phyloP scores from a whole-genome alignment of 1,140 invertebrate genomes.

The Heliothis subflexa region DNA sequence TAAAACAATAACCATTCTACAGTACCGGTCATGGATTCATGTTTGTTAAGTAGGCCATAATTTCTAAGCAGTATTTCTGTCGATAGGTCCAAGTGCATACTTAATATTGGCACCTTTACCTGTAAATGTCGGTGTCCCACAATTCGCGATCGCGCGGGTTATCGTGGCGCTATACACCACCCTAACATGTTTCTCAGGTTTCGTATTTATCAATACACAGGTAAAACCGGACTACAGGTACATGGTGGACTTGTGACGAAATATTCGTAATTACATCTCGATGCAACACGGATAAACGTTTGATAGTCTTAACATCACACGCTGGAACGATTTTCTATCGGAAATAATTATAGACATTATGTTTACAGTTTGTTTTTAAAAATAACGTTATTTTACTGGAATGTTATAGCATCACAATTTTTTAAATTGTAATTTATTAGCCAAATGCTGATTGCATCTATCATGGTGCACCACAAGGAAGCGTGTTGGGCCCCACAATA shows the following conservation, averaged over 20 bases:
- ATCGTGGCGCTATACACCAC: slow-evolving; percentile 18
- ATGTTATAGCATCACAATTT: not conserved
- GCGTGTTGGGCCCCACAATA: not conserved
- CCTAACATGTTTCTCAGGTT: slow-evolving; percentile 43
- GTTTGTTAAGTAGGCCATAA: not conserved
- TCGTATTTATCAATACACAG: slow-evolving; percentile 36
- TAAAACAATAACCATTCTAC: too few relatives aligned
- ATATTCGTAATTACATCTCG: slow-evolving; percentile 15
- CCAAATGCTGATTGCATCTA: not conserved
- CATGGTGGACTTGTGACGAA: slow-evolving; percentile 18
- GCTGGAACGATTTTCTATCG: not conserved
- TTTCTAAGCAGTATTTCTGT: not conserved
- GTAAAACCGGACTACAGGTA: slow-evolving; percentile 33
- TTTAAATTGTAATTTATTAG: not conserved
- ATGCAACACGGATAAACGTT: not conserved
- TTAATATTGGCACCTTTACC: not conserved
- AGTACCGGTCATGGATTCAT: too few relatives aligned
- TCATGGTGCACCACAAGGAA: not conserved
- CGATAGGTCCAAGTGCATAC: not conserved
- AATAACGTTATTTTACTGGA: not conserved
- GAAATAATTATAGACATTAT: not conserved
- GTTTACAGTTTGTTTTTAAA: not conserved
- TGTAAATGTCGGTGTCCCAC: too few relatives aligned
- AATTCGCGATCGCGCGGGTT: slow-evolving; percentile 8
- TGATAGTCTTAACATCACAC: not conserved